Evolutionary conservation across 1,140 invertebrate species (phyloP), one percentile per base, ranked within the genome.

Genomic region (Ips typographus): DNA sequence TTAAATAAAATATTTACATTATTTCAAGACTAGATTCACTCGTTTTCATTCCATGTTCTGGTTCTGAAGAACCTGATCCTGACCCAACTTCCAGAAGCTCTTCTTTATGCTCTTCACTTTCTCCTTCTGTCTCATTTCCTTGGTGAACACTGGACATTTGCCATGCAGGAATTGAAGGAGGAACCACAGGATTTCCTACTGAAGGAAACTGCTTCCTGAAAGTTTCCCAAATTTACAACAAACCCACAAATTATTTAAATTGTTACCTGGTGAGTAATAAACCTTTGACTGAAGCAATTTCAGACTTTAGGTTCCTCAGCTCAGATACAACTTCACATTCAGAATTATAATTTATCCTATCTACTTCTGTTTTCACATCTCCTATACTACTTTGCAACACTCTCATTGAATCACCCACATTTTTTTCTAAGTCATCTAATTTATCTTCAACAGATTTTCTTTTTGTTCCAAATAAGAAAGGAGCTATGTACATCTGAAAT

Each of bases 121-220:
- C 75, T 4, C 63, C 69, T 42, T 77, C 76, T 4, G 64, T 52
- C 51, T 77, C 77, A 58, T 71, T 68, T 52, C 71, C 69, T 7
- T 65, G 55, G 72, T 75, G 66, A 41, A 83, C 82, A 3, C 84
- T 84, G n/a, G 85, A 83, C 44, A 91, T 82, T 78, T 92, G 90
- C 90, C 90, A 93, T 5, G 88, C 84, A 39, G 91, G 90, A 69
- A 92, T 91, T 1, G 89, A 90, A 5, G 89, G 86, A 3, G 88
- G 88, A 6, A 89, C 86, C 2, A 87, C 83, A 5, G 84, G 80
- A n/a, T 83, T 84, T 2, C 85, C 81, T 0, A 79, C 77, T 44
- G 84, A 80, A 22, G 90, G 88, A 77, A 92, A 92, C 80, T 92
- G 90, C 79, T 90, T 91, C 72, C 89, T 89, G 75, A 58, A 78